Evolutionary conservation across 2,113 vertebrate genomes (phyloP).

Genomic region (Mugil cephalus): DNA sequence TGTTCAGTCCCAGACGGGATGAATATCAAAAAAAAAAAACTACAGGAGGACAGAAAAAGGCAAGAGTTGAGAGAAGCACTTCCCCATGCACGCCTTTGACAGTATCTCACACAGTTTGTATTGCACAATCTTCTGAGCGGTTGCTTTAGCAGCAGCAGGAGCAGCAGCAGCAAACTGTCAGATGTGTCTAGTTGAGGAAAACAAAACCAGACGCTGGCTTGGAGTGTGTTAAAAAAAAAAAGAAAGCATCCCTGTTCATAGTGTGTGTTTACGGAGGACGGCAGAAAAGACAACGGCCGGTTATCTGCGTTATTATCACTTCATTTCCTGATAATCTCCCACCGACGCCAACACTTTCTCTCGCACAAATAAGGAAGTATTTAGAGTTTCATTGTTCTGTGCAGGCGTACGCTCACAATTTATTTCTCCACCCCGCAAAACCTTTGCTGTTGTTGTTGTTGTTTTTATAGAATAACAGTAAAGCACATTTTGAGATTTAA

Average conservation of each 20-base stretch:
- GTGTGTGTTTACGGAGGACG: conserved; percentile 14
- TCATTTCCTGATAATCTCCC: conserved; percentile 43
- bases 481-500: background rate
- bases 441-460: no score
- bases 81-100: conserved; percentile 34
- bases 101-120: conserved; percentile 36
- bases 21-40: conserved; percentile 7
- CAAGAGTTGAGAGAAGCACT: conserved; percentile 36
- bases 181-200: conserved; percentile 13
- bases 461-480: background rate
- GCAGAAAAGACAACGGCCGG: background rate
- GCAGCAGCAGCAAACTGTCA: no score
- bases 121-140: background rate
- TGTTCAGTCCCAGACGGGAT: conserved; percentile 27
- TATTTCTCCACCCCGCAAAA: conserved; percentile 20
- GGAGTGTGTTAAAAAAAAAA: background rate
- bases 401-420: conserved; percentile 48
- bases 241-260: background rate
- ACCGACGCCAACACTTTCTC: conserved; percentile 40
- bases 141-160: conserved; percentile 26
- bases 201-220: background rate
- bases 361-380: conserved; percentile 46
- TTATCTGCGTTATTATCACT: conserved; percentile 14
- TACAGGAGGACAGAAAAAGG: conserved; percentile 23
- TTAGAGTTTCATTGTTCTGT: conserved; percentile 13